phyloP scores from a whole-genome alignment of 2,797 vertebrate genomes.

The Nasua narica region DNA sequence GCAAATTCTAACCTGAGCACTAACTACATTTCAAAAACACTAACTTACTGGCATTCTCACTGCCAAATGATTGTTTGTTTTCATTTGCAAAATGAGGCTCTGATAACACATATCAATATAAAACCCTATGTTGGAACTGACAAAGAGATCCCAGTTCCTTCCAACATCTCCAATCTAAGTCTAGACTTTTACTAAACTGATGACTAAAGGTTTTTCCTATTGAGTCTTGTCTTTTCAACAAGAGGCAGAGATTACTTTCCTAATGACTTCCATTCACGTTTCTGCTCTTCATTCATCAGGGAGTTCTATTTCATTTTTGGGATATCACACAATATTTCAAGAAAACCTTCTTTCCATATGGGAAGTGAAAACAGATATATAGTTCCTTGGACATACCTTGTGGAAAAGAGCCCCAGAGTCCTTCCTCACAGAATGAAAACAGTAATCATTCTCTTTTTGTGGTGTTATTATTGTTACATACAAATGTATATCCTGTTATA shows the following conservation, averaged over 20 bases:
- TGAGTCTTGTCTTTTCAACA: slow-evolving; percentile 9
- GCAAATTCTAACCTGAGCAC: neutral
- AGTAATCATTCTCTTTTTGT: slow-evolving; percentile 1
- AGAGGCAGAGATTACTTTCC: neutral
- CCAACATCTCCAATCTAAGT: neutral
- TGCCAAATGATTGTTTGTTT: neutral
- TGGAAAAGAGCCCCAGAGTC: neutral
- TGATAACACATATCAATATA: slow-evolving; percentile 12
- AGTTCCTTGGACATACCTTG: neutral
- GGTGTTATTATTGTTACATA: neutral
- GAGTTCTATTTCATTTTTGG: slow-evolving; percentile 56
- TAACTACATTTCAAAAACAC: slow-evolving; percentile 15
- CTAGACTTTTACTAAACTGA: neutral
- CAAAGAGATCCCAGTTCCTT: neutral
- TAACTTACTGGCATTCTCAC: neutral
- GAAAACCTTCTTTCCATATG: neutral
- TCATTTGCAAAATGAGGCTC: slow-evolving; percentile 14
- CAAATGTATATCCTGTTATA: slow-evolving; percentile 12
- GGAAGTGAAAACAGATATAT: slow-evolving; percentile 52
- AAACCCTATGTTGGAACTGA: neutral
- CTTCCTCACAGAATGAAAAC: neutral
- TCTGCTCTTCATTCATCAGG: slow-evolving; percentile 40
- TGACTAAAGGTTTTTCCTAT: slow-evolving; percentile 15
- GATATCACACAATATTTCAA: slow-evolving; percentile 22
- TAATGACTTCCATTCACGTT: neutral